Percentiles rank a stretch among this genome's conserved stretches.
Evolutionary conservation across 2,797 vertebrate species (phyloP).

Genomic region (Harpagifer antarcticus): DNA sequence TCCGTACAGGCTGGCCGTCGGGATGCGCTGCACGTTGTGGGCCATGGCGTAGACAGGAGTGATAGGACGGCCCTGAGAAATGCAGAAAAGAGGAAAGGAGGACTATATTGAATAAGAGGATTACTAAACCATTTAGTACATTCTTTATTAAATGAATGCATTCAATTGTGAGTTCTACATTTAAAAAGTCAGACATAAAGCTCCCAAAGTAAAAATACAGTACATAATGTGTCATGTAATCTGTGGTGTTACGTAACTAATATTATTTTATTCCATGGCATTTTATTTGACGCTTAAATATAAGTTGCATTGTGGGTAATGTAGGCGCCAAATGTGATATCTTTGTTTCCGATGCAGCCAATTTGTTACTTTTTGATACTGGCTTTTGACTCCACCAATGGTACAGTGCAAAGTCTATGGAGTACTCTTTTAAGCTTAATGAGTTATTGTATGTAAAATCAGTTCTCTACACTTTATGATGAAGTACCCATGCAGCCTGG

Average conservation of each 20-base stretch:
- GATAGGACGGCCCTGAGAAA: constrained; percentile 92
- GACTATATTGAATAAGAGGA: background rate
- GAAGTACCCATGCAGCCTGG: background rate
- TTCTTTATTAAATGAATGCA: background rate
- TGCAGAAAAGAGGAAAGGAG: background rate
- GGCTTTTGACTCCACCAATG: no score
- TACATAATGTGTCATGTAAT: background rate
- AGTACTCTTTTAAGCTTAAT: background rate
- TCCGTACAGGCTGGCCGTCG: constrained; percentile 90
- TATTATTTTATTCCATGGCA: background rate
- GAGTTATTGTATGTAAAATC: background rate
- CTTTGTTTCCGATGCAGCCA: background rate
- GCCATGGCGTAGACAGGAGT: constrained; percentile 97
- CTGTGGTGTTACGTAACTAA: background rate
- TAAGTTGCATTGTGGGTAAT: background rate
- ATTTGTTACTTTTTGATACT: background rate
- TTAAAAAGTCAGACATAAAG: background rate
- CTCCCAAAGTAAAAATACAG: background rate
- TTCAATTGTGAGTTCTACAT: background rate
- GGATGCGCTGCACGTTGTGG: constrained; percentile 93
- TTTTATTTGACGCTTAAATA: background rate
- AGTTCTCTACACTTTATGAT: background rate
- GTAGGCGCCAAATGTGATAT: background rate
- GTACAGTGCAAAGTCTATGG: background rate
- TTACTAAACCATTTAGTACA: background rate